phyloP scores from a whole-genome alignment of 2,888 invertebrate species.

The Caenorhabditis sp. region DNA sequence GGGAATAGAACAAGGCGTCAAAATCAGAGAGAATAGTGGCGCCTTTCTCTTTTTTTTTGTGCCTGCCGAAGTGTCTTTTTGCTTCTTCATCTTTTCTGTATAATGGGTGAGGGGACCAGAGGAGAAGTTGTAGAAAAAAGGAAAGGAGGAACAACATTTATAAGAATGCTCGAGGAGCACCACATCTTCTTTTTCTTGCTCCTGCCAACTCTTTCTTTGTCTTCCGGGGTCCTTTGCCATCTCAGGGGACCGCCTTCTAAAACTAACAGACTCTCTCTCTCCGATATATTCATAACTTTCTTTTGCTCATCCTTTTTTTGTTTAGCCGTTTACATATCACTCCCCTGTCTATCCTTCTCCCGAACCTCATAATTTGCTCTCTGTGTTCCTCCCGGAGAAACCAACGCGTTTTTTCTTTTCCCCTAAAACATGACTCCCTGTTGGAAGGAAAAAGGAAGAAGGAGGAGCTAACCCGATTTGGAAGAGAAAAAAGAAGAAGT shows the following conservation, averaged over 20 bases:
- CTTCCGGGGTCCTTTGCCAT: constrained; percentile 38
- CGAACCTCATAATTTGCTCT: constrained; percentile 35
- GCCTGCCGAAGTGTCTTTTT: constrained; percentile 35
- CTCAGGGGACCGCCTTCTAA: constrained; percentile 40
- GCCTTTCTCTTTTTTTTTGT: constrained; percentile 18
- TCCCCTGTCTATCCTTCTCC: neutral
- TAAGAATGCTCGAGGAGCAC: constrained; percentile 59
- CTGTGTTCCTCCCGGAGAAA: constrained; percentile 21
- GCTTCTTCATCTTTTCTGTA: constrained; percentile 50
- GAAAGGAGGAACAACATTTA: constrained; percentile 59
- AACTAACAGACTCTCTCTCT: constrained; percentile 41
- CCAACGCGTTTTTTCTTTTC: constrained; percentile 6
- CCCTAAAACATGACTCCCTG: constrained; percentile 20
- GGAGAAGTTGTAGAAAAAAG: constrained; percentile 36
- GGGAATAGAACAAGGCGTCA: constrained; percentile 49
- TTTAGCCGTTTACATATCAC: constrained; percentile 36
- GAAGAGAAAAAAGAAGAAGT: constrained; percentile 38
- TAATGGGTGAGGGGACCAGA: constrained; percentile 49
- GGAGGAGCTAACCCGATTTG: constrained; percentile 59
- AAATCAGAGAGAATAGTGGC: constrained; percentile 40
- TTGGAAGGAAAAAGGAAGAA: constrained; percentile 18
- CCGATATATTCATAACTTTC: constrained; percentile 52
- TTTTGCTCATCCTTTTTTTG: constrained; percentile 28
- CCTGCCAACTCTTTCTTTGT: constrained; percentile 46
- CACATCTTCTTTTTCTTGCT: constrained; percentile 44